Evolutionary conservation across 2,797 vertebrate genomes (phyloP).

Genomic region (Epinephelus coioides): DNA sequence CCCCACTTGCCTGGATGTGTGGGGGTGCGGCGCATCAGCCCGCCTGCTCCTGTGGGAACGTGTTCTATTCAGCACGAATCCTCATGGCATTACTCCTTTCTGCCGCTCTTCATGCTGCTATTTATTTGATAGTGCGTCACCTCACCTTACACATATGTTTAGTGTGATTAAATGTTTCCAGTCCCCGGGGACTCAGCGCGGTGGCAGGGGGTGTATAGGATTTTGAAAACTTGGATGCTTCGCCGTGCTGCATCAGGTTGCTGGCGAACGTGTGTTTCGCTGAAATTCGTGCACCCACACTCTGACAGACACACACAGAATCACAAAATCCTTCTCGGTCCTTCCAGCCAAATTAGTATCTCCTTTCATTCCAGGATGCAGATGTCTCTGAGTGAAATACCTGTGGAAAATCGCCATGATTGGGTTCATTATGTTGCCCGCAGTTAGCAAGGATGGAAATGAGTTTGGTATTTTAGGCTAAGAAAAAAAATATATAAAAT

Average conservation of each 20-base stretch:
- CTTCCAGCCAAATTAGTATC: constrained; percentile 69
- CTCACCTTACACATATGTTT: constrained; percentile 53
- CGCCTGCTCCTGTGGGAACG: constrained; percentile 32
- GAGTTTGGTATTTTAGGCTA: constrained; percentile 67
- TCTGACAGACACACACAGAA: constrained; percentile 39
- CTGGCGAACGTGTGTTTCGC: constrained; percentile 25
- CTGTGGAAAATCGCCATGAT: constrained; percentile 73
- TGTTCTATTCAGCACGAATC: constrained; percentile 42
- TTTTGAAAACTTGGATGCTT: constrained; percentile 50
- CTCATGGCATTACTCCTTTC: constrained; percentile 40
- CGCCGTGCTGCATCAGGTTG: constrained; percentile 47
- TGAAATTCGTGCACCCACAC: constrained; percentile 52
- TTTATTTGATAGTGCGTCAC: constrained; percentile 42
- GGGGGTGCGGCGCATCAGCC: constrained; percentile 42
- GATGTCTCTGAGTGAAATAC: constrained; percentile 64
- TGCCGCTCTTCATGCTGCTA: constrained; percentile 27
- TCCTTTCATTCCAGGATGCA: constrained; percentile 66
- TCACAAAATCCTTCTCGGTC: constrained; percentile 55
- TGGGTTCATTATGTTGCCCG: constrained; percentile 73
- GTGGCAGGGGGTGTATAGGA: constrained; percentile 32
- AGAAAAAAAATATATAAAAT: constrained; percentile 41
- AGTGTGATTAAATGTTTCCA: constrained; percentile 54
- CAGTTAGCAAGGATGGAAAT: constrained; percentile 65
- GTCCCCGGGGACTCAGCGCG: not conserved
- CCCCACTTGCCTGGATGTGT: constrained; percentile 19